These are phyloP conservation scores for Caradrina clavipalpis DNA, from an alignment of 2,888 invertebrate genomes.

Conservation along the genomic window DNA sequence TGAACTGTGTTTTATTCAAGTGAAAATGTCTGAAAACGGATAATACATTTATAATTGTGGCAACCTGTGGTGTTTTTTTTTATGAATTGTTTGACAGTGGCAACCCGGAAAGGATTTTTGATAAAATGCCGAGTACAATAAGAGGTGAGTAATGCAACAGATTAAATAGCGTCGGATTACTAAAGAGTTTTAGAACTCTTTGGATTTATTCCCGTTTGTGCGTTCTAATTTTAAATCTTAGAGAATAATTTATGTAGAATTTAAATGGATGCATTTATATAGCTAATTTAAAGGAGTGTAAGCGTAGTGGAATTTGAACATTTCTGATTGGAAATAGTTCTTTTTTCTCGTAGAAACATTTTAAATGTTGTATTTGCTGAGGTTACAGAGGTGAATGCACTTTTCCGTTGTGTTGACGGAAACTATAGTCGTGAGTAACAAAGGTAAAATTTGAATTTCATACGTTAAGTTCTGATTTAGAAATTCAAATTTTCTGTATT, in stretches of 20 bases:
- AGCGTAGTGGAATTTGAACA: conserved; percentile 24
- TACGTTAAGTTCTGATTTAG: conserved; percentile 67
- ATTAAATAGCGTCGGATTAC: conserved; percentile 11
- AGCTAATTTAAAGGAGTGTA: conserved; percentile 18
- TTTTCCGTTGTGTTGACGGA: conserved; percentile 78
- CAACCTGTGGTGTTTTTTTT: conserved; percentile 66
- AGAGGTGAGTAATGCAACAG: conserved; percentile 78
- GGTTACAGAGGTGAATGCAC: conserved; percentile 75
- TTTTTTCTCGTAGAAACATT: conserved; percentile 21
- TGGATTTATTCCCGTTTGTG: conserved; percentile 20
- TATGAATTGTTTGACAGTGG: conserved; percentile 71
- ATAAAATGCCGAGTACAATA: conserved; percentile 90
- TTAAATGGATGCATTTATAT: conserved; percentile 44
- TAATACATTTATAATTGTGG: conserved; percentile 70
- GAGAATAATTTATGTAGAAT: conserved; percentile 26
- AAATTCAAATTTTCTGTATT: conserved; percentile 69
- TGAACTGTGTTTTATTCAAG: conserved; percentile 65
- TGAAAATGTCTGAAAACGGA: conserved; percentile 80
- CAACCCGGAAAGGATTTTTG: conserved; percentile 74
- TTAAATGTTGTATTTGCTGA: conserved; percentile 21
- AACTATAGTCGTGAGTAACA: conserved; percentile 65
- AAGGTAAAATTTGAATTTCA: conserved; percentile 78
- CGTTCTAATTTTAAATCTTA: conserved; percentile 43
- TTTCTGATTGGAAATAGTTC: conserved; percentile 8
- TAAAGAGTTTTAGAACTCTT: conserved; percentile 24